Evolutionary conservation across 2,888 invertebrate genomes (phyloP).

Genomic region (Trachelus stipa): DNA sequence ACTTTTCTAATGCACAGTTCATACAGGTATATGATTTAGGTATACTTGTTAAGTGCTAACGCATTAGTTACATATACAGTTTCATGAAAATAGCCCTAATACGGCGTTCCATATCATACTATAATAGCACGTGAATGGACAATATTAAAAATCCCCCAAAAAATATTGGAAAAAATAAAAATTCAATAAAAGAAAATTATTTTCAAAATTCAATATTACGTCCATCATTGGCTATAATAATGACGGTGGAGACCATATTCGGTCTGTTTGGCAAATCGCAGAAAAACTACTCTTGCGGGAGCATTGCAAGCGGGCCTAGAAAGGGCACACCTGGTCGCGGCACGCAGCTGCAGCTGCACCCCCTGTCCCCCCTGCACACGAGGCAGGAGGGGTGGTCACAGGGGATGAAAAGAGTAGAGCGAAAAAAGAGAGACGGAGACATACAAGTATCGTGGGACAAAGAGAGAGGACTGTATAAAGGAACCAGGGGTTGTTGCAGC

Average conservation of each 20-base stretch:
- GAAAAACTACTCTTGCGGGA: slow-evolving; percentile 51
- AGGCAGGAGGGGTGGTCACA: slow-evolving; percentile 22
- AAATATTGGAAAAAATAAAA: too few relatives aligned
- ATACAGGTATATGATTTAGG: background rate
- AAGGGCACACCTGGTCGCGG: slow-evolving; percentile 61
- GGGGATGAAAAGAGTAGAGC: slow-evolving; percentile 60
- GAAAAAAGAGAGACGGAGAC: slow-evolving; percentile 24
- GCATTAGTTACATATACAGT: background rate
- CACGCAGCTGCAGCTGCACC: slow-evolving; percentile 58
- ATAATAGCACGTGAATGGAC: background rate
- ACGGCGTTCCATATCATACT: background rate
- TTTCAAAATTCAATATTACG: background rate
- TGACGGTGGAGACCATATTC: background rate
- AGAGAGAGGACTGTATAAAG: slow-evolving; percentile 12
- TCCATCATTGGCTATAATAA: background rate
- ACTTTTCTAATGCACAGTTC: background rate
- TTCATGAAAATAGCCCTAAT: background rate
- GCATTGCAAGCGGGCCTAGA: slow-evolving; percentile 44
- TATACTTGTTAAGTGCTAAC: too few relatives aligned
- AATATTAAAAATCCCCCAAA: background rate
- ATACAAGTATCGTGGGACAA: slow-evolving; percentile 28
- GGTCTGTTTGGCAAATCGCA: slow-evolving; percentile 22
- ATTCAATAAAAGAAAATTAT: too few relatives aligned
- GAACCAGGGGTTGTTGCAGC: background rate
- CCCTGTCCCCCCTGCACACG: slow-evolving; percentile 25